Conservation (phyloP, 2,113 vertebrate species). For the Calonectris borealis region DNA sequence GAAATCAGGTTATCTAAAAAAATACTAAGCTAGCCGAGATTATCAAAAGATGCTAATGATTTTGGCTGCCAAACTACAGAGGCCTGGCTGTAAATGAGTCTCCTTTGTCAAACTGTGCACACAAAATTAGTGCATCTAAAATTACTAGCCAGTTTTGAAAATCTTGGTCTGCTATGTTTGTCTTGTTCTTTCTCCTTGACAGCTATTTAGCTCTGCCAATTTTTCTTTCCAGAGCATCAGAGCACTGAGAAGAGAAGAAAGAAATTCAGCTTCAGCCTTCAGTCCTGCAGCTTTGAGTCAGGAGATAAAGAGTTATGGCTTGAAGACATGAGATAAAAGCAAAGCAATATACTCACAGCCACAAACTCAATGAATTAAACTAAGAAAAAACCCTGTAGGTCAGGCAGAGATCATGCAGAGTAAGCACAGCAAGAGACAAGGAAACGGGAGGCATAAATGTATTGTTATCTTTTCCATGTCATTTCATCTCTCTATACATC, state of each 20-base stretch:
- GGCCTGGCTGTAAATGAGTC: neutral
- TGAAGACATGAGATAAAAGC: slow-evolving; percentile 50
- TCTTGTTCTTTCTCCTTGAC: neutral
- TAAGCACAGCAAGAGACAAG: slow-evolving; percentile 50
- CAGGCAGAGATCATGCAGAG: slow-evolving; percentile 50
- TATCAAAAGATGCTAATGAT: neutral
- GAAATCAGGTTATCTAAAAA: neutral
- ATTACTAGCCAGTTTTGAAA: neutral
- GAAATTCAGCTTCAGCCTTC: slow-evolving; percentile 14
- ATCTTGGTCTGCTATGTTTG: neutral
- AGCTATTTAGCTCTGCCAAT: slow-evolving; percentile 9
- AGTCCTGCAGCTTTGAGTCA: slow-evolving; percentile 5
- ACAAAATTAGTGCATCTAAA: neutral
- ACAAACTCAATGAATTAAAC: slow-evolving; percentile 42
- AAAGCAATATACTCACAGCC: slow-evolving; percentile 38
- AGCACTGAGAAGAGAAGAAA: slow-evolving; percentile 18
- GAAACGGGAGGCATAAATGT: slow-evolving; percentile 6
- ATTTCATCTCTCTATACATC: slow-evolving; percentile 20
- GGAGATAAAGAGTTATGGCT: slow-evolving; percentile 40
- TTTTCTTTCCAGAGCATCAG: neutral
- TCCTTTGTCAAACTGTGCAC: neutral
- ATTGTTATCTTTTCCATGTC: slow-evolving; percentile 33
- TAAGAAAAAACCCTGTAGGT: slow-evolving; percentile 13
- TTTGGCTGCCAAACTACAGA: neutral
- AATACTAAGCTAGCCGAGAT: neutral